Conservation (phyloP, 2,888 invertebrate genomes). For the Catocala sponsa region DNA sequence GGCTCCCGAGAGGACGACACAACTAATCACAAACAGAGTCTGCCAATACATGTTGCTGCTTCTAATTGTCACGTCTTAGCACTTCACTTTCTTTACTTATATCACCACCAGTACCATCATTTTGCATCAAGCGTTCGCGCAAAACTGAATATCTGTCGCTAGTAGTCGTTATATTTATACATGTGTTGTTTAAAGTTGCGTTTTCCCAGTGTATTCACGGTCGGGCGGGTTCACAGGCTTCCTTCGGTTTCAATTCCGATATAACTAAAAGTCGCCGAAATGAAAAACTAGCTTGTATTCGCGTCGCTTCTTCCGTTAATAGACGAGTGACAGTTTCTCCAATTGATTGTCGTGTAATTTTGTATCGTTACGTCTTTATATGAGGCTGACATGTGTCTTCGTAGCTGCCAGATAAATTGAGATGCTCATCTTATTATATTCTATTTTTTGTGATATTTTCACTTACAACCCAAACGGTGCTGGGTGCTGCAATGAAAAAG, state of each 20-base stretch:
- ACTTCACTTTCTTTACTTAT: slow-evolving; percentile 75
- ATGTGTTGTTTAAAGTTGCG: slow-evolving; percentile 82
- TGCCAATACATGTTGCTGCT: slow-evolving; percentile 66
- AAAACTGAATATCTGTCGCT: slow-evolving; percentile 84
- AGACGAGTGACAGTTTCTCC: slow-evolving; percentile 61
- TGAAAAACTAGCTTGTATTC: slow-evolving; percentile 66
- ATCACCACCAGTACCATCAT: slow-evolving; percentile 74
- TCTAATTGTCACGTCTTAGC: slow-evolving; percentile 66
- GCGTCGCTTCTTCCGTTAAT: slow-evolving; percentile 80
- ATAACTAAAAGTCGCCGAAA: slow-evolving; percentile 71
- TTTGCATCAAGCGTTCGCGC: slow-evolving; percentile 84
- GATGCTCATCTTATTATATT: slow-evolving; percentile 19
- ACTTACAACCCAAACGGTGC: not conserved
- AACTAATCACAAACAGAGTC: slow-evolving; percentile 71
- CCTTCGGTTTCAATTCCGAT: slow-evolving; percentile 75
- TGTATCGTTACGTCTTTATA: slow-evolving; percentile 55
- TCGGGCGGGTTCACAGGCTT: slow-evolving; percentile 73
- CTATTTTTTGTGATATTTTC: not conserved
- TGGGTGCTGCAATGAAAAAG: no score
- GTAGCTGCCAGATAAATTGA: slow-evolving; percentile 40
- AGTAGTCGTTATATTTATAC: slow-evolving; percentile 84
- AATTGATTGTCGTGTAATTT: slow-evolving; percentile 70
- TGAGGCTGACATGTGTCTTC: slow-evolving; percentile 50
- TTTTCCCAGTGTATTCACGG: slow-evolving; percentile 82
- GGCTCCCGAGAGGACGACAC: slow-evolving; percentile 60